Conservation (phyloP, 2,888 invertebrate species). For the Scrobipalpa atriplicella region DNA sequence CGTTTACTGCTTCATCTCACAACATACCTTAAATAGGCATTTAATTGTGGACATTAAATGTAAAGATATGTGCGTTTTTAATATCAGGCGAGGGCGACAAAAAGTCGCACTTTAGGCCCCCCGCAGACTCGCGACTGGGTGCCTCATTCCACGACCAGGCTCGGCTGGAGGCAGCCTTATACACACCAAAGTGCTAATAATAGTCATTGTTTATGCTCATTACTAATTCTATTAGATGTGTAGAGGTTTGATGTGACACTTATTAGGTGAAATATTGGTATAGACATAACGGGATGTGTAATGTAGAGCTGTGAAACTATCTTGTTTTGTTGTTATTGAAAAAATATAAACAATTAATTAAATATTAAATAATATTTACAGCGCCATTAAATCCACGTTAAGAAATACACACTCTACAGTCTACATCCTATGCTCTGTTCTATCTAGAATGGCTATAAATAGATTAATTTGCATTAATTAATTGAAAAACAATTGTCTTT, state of each 20-base stretch:
- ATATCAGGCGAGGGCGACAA: conserved; percentile 46
- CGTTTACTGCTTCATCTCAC: conserved; percentile 19
- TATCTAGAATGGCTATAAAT: too few relatives aligned
- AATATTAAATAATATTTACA: too few relatives aligned
- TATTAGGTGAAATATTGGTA: conserved; percentile 15
- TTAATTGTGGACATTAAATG: conserved; percentile 20
- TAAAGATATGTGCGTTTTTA: conserved; percentile 24
- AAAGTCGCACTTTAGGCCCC: conserved; percentile 61
- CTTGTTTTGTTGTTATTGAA: too few relatives aligned
- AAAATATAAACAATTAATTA: too few relatives aligned
- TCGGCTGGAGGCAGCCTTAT: conserved; percentile 35
- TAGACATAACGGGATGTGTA: neutral
- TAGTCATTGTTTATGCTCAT: conserved; percentile 21
- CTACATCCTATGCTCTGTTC: too few relatives aligned
- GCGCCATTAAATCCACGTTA: too few relatives aligned
- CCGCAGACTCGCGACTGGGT: conserved; percentile 52
- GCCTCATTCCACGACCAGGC: conserved; percentile 35
- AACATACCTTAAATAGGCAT: conserved; percentile 18
- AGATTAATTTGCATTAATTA: neutral
- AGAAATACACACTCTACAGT: too few relatives aligned
- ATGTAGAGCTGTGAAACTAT: too few relatives aligned
- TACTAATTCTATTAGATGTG: conserved; percentile 22
- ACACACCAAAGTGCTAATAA: conserved; percentile 35
- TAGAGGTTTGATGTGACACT: conserved; percentile 18
- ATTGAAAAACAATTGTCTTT: too few relatives aligned